Percentiles rank a stretch among this genome's conserved stretches.
phyloP scores from a whole-genome alignment of 2,113 vertebrate genomes.

The Melanotaenia duboulayi region DNA sequence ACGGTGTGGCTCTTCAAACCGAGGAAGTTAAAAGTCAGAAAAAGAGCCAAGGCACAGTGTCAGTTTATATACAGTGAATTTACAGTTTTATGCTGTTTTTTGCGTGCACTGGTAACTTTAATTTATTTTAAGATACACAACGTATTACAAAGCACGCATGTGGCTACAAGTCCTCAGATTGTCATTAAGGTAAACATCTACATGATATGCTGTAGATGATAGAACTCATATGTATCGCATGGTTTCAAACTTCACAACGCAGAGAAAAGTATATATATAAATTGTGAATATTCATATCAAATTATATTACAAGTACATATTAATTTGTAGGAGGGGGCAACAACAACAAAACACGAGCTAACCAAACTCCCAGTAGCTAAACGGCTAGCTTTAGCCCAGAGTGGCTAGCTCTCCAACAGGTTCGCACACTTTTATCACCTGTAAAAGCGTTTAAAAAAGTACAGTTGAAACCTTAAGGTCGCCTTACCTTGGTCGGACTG shows the following conservation, averaged over 20 bases:
- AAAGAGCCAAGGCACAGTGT: background rate
- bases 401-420: slow-evolving; percentile 49
- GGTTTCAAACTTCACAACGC: background rate
- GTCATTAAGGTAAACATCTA: slow-evolving; percentile 59
- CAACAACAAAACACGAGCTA: slow-evolving; percentile 25
- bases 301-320: background rate
- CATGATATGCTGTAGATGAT: background rate
- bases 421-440: slow-evolving; percentile 16
- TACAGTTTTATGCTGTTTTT: background rate
- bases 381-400: slow-evolving; percentile 59
- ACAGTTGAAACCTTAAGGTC: background rate
- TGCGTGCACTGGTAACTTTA: background rate
- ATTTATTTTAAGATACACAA: background rate
- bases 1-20: background rate
- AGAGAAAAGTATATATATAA: background rate
- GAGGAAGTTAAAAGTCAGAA: background rate
- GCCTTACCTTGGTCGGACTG: slow-evolving; percentile 29
- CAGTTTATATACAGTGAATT: background rate
- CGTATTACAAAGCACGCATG: too few species aligned
- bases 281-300: background rate
- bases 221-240: slow-evolving; percentile 11
- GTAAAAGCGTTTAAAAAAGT: background rate
- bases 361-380: slow-evolving; percentile 23
- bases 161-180: background rate
- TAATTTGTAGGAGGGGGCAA: slow-evolving; percentile 9